Evolutionary conservation across 2,113 vertebrate species (phyloP), one percentile per base, ranked within the genome.

Genomic region (Tinamus guttatus): DNA sequence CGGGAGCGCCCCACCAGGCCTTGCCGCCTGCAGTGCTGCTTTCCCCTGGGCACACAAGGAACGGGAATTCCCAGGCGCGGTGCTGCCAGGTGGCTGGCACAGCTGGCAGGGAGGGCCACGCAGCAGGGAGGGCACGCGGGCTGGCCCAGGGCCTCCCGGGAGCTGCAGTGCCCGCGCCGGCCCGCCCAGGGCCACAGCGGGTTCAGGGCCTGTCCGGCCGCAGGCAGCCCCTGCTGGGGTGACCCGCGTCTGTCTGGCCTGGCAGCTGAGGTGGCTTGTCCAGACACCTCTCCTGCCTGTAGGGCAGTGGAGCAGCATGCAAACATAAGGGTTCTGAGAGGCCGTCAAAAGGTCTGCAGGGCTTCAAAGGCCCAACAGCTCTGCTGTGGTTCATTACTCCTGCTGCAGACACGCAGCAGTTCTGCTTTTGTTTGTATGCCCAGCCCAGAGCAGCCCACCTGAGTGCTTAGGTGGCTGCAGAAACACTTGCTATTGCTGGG

Each of bases 401-500:
- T 70, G 21, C n/a, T 60, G 30, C 63, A 80, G 45, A 40, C 25
- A 76, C 63, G 11, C n/a, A 10, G 40, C 11, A 34, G 27, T 83
- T 60, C 45, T 70, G 30, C 68, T 80, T 85, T 60, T 70, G 9
- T 56, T 60, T 51, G 38, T 21, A 3, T 8, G 15, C 77, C 28
- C 47, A n/a, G 12, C 49, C 18, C 30, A n/a, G 54, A 89, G 63
- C 58, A 76, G 16, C 32, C 32, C 22, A 30, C 17, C 12, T 62
- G 58, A 60, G 58, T 0, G 0, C 28, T 56, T 10, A 56, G 58
- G 76, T 40, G 27, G 49, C 40, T 1, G 0, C 4, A 49, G 69
- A 54, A 85, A 38, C n/a, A 67, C 79, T 11, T 9, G 40, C 21
- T 45, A 12, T 67, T 38, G 51, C 34, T 58, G 54, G 21, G 21